Evolutionary conservation across 2,113 vertebrate genomes (phyloP).

Genomic region (Channa argus): DNA sequence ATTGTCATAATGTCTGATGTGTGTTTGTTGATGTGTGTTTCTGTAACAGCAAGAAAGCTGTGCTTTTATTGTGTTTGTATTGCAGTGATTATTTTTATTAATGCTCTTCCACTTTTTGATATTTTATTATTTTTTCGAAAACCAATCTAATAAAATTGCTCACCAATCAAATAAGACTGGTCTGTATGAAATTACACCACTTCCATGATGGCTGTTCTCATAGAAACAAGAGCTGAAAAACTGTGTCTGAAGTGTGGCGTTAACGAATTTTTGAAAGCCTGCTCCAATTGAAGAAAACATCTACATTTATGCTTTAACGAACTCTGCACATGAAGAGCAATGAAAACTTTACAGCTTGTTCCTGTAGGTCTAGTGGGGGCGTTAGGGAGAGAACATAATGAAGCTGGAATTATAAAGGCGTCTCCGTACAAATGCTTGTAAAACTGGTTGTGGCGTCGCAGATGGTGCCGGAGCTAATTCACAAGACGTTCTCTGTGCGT

Average conservation of each 20-base stretch:
- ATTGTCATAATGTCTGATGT: slow-evolving; percentile 11
- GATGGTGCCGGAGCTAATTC: slow-evolving; percentile 51
- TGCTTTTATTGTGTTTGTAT: background rate
- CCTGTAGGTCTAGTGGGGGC: slow-evolving; percentile 23
- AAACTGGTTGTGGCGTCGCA: slow-evolving; percentile 43
- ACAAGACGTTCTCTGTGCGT: slow-evolving; percentile 24
- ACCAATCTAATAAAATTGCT: slow-evolving; percentile 36
- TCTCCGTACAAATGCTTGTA: slow-evolving; percentile 3
- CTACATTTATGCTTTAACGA: slow-evolving; percentile 7
- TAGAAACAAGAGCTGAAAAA: slow-evolving; percentile 3
- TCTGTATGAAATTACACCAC: background rate
- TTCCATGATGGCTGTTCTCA: slow-evolving; percentile 6
- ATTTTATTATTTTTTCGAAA: slow-evolving; percentile 17
- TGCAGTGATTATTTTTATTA: background rate
- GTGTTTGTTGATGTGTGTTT: slow-evolving; percentile 1
- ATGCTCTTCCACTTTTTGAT: background rate
- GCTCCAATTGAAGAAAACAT: slow-evolving; percentile 28
- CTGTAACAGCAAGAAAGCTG: too few relatives aligned
- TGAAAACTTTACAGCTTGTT: slow-evolving; percentile 32
- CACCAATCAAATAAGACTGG: slow-evolving; percentile 27
- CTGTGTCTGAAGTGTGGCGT: slow-evolving; percentile 2
- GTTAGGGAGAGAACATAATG: slow-evolving; percentile 45
- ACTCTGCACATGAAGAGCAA: slow-evolving; percentile 47
- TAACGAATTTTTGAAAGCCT: slow-evolving; percentile 23
- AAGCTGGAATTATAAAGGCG: slow-evolving; percentile 26